Conservation (phyloP, 2,113 vertebrate genomes). For the Fulmarus glacialis region DNA sequence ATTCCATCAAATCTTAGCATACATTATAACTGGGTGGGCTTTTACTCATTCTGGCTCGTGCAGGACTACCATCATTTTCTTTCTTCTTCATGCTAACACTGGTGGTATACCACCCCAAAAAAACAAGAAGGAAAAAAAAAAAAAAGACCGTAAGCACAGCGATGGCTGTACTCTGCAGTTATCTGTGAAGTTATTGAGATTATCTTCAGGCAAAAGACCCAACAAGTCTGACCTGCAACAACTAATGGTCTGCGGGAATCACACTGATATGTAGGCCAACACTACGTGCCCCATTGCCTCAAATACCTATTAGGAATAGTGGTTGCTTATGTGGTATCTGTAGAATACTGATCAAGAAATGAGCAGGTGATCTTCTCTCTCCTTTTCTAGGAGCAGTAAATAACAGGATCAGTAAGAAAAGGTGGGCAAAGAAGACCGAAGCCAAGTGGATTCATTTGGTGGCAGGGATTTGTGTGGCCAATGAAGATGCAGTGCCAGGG, state of each 20-base stretch:
- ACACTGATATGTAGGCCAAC: background rate
- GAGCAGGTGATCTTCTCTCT: background rate
- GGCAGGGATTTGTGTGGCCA: background rate
- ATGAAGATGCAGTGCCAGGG: background rate
- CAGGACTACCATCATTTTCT: background rate
- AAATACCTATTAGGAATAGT: background rate
- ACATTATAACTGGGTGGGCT: background rate
- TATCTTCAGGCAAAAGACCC: background rate
- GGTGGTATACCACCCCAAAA: background rate
- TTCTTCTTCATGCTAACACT: background rate
- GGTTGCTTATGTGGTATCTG: background rate
- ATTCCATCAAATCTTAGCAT: background rate
- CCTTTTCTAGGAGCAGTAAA: background rate
- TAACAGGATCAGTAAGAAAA: background rate
- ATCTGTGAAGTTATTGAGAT: background rate
- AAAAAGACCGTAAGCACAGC: background rate
- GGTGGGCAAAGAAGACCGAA: background rate
- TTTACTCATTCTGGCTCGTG: background rate
- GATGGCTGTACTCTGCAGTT: background rate
- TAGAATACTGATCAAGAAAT: background rate
- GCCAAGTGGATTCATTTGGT: background rate
- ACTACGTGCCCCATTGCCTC: background rate
- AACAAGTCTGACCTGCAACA: background rate
- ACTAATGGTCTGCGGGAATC: background rate
- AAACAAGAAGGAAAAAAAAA: background rate